Evolutionary conservation across 2,113 vertebrate genomes (phyloP).

Genomic region (Apistogramma diplotaenia): DNA sequence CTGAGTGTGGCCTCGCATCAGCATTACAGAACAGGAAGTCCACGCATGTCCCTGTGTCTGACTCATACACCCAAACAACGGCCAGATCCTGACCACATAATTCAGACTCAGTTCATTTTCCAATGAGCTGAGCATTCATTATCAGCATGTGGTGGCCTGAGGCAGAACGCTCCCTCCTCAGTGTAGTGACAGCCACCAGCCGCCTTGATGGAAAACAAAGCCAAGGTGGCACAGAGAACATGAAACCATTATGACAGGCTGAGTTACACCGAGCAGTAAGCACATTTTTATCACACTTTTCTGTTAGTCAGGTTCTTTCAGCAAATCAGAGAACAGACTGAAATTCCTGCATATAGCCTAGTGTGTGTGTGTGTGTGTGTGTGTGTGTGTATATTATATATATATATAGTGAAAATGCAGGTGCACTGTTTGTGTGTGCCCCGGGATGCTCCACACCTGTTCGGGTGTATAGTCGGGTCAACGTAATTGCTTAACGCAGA

Average conservation of each 20-base stretch:
- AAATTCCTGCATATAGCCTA: slow-evolving; percentile 31
- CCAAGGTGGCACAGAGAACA: slow-evolving; percentile 52
- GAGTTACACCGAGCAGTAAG: slow-evolving; percentile 41
- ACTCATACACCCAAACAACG: slow-evolving; percentile 65
- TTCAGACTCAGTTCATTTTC: slow-evolving; percentile 62
- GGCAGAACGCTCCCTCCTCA: slow-evolving; percentile 68
- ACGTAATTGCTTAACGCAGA: slow-evolving; percentile 58
- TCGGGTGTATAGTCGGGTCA: slow-evolving; percentile 51
- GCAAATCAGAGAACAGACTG: slow-evolving; percentile 38
- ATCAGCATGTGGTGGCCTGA: slow-evolving; percentile 68
- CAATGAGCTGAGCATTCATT: slow-evolving; percentile 66
- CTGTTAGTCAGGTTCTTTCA: slow-evolving; percentile 32
- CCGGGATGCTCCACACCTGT: slow-evolving; percentile 41
- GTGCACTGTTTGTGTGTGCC: neutral
- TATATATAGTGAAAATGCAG: slow-evolving; percentile 3
- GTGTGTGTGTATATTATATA: neutral
- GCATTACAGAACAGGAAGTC: slow-evolving; percentile 61
- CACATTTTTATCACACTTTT: slow-evolving; percentile 68
- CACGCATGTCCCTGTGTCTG: slow-evolving; percentile 37
- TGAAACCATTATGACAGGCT: slow-evolving; percentile 52
- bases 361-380: too few species aligned
- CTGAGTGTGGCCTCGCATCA: slow-evolving; percentile 55
- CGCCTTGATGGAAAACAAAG: slow-evolving; percentile 63
- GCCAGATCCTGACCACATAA: slow-evolving; percentile 50
- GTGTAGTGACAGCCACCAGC: slow-evolving; percentile 48